These are phyloP conservation scores for Nebria ingens DNA, from an alignment of 1,140 invertebrate species.

Conservation along the genomic window DNA sequence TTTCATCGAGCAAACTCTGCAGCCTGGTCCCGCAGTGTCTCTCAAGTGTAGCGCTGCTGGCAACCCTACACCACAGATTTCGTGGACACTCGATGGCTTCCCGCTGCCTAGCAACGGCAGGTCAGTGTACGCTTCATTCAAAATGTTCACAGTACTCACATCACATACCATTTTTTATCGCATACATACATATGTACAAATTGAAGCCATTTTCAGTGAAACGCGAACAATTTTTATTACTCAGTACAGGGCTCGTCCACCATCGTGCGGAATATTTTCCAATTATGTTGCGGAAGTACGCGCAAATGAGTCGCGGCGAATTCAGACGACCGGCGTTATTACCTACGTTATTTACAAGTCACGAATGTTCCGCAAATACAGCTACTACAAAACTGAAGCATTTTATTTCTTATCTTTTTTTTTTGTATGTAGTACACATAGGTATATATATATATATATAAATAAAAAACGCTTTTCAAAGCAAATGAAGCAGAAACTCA, in stretches of 20 bases:
- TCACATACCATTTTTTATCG: background rate
- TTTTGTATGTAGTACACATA: no score
- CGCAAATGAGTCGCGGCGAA: background rate
- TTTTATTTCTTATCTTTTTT: no score
- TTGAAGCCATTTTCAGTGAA: no score
- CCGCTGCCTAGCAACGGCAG: constrained; percentile 59
- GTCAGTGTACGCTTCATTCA: constrained; percentile 35
- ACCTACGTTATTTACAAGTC: no score
- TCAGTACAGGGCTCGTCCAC: background rate
- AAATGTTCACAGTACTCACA: background rate
- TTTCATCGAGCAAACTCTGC: constrained; percentile 73
- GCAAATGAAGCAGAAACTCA: no score
- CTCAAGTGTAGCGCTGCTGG: constrained; percentile 77
- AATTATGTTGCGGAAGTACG: background rate
- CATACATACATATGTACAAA: background rate
- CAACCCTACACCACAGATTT: constrained; percentile 73
- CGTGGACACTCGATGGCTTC: constrained; percentile 73
- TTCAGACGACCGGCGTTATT: background rate
- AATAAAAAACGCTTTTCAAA: no score
- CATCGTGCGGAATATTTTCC: background rate
- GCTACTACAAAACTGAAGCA: no score
- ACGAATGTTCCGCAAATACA: no score
- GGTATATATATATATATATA: no score
- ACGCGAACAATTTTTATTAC: no score
- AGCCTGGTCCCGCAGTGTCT: constrained; percentile 72